A percentile compares a stretch with the other conserved stretches of the same genome.
Conservation (phyloP, 2,113 vertebrate species). For the Gallinago undulata region DNA sequence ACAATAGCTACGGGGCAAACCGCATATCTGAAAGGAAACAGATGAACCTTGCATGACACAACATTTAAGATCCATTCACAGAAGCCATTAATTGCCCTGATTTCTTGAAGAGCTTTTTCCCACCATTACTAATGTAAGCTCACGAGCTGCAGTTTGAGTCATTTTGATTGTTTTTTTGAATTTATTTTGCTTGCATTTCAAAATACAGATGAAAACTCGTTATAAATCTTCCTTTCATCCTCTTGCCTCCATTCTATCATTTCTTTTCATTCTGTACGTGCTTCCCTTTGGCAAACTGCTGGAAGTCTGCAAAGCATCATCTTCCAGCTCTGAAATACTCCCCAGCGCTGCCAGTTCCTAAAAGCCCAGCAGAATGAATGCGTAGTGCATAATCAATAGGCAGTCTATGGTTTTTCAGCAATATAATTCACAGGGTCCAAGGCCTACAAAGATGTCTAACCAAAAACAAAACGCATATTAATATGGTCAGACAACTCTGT, state of each 20-base stretch:
- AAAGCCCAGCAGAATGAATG: not conserved
- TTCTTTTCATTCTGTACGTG: not conserved
- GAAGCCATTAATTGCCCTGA: not conserved
- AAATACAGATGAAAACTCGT: not conserved
- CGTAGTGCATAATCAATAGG: not conserved
- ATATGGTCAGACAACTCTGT: not conserved
- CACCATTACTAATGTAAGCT: not conserved
- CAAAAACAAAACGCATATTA: not conserved
- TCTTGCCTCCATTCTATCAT: not conserved
- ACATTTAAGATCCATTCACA: not conserved
- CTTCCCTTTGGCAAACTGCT: slow-evolving; percentile 8
- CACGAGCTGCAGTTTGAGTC: not conserved
- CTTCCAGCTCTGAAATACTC: not conserved
- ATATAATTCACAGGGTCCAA: not conserved
- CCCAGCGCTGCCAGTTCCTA: not conserved
- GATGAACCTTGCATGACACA: slow-evolving; percentile 6
- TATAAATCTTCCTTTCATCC: not conserved
- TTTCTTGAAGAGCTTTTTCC: not conserved
- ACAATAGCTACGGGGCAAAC: not conserved
- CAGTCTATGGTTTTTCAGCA: not conserved
- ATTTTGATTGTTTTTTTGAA: slow-evolving; percentile 1
- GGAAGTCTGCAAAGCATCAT: slow-evolving; percentile 24
- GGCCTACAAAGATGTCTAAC: not conserved
- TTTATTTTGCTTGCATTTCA: not conserved
- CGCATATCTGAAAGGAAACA: slow-evolving; percentile 40